Conservation (phyloP, 2,113 vertebrate species). For the Cygnus atratus region DNA sequence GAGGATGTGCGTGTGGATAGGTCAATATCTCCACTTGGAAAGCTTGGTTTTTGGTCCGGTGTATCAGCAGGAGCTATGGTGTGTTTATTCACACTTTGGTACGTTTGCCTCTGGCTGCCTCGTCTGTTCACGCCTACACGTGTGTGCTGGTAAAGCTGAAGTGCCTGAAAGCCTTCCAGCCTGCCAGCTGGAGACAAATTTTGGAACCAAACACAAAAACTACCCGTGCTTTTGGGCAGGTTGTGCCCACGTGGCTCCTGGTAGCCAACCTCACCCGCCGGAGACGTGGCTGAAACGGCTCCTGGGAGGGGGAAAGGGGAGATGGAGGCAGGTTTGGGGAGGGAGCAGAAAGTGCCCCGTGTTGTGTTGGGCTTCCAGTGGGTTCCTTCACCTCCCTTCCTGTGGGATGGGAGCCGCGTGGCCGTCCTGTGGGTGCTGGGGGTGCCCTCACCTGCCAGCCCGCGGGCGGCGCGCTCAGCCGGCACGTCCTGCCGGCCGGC, state of each 20-base stretch:
- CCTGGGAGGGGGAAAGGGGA: not conserved
- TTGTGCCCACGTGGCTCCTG: rapidly evolving
- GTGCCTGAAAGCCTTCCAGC: not conserved
- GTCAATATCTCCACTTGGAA: not conserved
- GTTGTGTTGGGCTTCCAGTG: not conserved
- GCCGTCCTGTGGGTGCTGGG: not conserved
- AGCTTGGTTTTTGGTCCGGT: not conserved
- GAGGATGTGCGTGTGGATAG: not conserved
- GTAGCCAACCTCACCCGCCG: not conserved
- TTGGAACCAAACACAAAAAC: not conserved
- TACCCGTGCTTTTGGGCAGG: not conserved
- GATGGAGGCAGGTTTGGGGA: not conserved
- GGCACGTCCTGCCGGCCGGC: conserved; percentile 77
- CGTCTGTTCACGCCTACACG: not conserved
- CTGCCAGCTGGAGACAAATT: not conserved
- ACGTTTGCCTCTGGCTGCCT: not conserved
- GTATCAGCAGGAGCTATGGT: not conserved
- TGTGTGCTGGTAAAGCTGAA: not conserved
- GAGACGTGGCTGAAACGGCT: not conserved
- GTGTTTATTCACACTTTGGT: not conserved
- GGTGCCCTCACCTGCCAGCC: conserved; percentile 82
- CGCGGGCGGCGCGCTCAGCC: conserved; percentile 63
- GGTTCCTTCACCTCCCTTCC: not conserved
- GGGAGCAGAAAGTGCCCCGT: not conserved
- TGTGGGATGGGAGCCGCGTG: not conserved